Base-by-base conservation (phyloP, 2,888 invertebrate species). In the Stramonita haemastoma region DNA sequence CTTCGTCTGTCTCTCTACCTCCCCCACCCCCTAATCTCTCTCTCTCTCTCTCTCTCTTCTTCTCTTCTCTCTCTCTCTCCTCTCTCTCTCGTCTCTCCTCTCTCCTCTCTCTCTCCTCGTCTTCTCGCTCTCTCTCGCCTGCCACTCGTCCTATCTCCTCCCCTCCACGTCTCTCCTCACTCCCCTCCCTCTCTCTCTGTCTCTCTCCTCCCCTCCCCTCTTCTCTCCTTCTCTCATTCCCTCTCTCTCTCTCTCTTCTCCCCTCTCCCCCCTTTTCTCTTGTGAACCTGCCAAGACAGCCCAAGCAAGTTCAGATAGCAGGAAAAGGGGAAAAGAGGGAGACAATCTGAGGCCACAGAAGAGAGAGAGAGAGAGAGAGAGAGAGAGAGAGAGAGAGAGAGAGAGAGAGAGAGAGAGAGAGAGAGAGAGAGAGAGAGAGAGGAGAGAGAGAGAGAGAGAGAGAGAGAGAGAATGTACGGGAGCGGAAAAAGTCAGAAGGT, bases 401-500 rank as follows among this genome's bases (percentile, higher is more conserved):
- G 19, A 17, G 8, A 4, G 13, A 15, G 17, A 32, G 34, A 32
- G 32, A 17, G 34, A 1, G 2, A 32, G 34, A 66, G 32, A n/a
- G 34, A 79, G 17, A 32, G 34, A 79, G 17, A 79, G 15, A n/a
- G 34, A 79, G 34, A 32, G 34, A 32, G 17, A 32, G 34, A 79
- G 1, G 17, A 17, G 13, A 17, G 34, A 17, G 29, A n/a, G n/a
- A n/a, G n/a, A n/a, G n/a, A n/a, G n/a, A n/a, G n/a, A n/a, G n/a
- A n/a, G 73, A n/a, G n/a, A n/a, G n/a, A n/a, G 29, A 13, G 29
- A n/a, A n/a, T 2, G 73, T 26, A 85, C 29, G 32, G 36, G 36
- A 73, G 89, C 84, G 73, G 85, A 85, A 89, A 89, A 60, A 73
- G 56, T 19, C 36, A 36, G 4, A 46, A 83, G 32, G 73, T 91